A percentile compares a stretch with the other conserved stretches of the same genome.
Conservation (phyloP, 2,113 vertebrate species). For the Raja brachyura region DNA sequence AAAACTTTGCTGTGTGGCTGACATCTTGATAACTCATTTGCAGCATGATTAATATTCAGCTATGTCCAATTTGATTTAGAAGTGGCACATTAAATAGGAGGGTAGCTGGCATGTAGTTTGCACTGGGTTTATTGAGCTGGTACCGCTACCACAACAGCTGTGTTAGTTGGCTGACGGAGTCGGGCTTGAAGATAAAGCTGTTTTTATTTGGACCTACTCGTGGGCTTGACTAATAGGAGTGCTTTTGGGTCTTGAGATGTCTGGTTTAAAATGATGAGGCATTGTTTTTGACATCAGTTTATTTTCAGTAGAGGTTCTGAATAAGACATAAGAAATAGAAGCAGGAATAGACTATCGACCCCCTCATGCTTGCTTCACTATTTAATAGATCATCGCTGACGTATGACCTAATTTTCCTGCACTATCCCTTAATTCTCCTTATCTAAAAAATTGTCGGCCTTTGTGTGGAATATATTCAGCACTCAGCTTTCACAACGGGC, state of each 20-base stretch:
- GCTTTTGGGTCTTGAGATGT: not conserved
- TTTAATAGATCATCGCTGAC: no score
- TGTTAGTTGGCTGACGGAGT: no score
- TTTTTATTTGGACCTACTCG: constrained; percentile 7
- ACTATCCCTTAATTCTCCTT: no score
- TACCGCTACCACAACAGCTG: not conserved
- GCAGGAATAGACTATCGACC: no score
- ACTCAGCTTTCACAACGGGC: no score
- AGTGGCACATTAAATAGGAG: not conserved
- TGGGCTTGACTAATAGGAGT: not conserved
- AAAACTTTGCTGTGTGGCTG: not conserved
- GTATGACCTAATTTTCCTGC: no score
- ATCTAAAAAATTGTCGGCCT: no score
- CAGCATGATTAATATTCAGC: not conserved
- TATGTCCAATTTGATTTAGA: not conserved
- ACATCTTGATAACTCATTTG: not conserved
- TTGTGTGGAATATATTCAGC: no score
- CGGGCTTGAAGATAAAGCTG: not conserved
- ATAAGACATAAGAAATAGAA: not conserved
- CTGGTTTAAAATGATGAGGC: not conserved
- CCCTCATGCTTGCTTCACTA: no score
- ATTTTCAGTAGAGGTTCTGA: not conserved
- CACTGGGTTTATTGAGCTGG: not conserved
- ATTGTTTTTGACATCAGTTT: not conserved
- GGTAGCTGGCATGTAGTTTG: not conserved